phyloP scores from a whole-genome alignment of 2,113 vertebrate species.

The Phylloscopus trochilus region DNA sequence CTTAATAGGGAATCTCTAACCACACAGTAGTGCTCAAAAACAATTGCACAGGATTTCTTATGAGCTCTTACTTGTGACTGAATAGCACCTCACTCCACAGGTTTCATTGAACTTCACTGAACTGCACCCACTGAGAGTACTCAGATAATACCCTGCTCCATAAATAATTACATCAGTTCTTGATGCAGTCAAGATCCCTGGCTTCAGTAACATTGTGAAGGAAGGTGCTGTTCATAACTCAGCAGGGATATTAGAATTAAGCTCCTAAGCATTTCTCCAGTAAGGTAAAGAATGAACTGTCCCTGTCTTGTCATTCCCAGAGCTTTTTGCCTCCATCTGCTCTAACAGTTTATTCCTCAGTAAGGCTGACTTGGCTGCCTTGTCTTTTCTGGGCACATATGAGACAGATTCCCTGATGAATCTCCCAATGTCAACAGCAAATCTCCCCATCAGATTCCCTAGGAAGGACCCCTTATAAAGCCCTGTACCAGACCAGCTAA shows the following conservation, averaged over 20 bases:
- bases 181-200: neutral
- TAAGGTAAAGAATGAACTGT: neutral
- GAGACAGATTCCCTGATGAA: neutral
- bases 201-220: neutral
- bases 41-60: neutral
- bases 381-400: neutral
- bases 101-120: constrained; percentile 5
- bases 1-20: neutral
- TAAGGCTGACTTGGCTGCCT: neutral
- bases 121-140: neutral
- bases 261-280: neutral
- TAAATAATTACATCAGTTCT: constrained; percentile 36
- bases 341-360: neutral
- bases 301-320: neutral
- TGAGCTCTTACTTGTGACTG: neutral
- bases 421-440: neutral
- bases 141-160: neutral
- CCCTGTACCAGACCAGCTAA: neutral
- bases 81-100: constrained; percentile 3
- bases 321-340: neutral
- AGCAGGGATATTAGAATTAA: neutral
- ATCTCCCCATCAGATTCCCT: neutral
- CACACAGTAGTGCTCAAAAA: neutral
- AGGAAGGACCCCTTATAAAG: neutral
- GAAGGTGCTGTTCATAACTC: constrained; percentile 8